These are phyloP conservation scores for Philereme transversata DNA, from an alignment of 2,888 invertebrate genomes.

Conservation along the genomic window DNA sequence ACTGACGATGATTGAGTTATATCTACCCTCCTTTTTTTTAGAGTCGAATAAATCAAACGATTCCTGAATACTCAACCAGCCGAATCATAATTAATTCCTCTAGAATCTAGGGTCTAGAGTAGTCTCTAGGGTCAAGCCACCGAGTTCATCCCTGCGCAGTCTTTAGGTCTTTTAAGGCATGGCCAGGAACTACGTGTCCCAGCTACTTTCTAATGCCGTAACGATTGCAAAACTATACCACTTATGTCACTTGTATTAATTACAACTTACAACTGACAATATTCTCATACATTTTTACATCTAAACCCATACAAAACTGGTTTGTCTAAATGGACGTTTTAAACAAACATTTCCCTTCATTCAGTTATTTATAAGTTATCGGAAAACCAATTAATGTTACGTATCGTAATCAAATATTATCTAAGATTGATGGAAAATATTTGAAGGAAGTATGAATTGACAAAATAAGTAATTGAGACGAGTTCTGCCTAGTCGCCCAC, in stretches of 20 bases:
- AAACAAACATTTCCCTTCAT: constrained; percentile 18
- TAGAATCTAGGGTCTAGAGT: no score
- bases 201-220: constrained; percentile 79
- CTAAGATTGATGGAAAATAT: background rate
- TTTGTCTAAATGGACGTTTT: constrained; percentile 8
- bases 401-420: background rate
- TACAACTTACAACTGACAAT: constrained; percentile 51
- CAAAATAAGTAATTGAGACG: background rate
- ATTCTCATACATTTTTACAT: constrained; percentile 41
- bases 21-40: no score
- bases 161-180: constrained; percentile 66
- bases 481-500: no score
- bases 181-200: constrained; percentile 69
- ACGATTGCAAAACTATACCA: constrained; percentile 73
- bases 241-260: constrained; percentile 78
- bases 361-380: constrained; percentile 12
- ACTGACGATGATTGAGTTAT: no score
- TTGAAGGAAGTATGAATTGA: background rate
- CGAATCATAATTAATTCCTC: no score
- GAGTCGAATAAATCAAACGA: no score
- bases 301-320: constrained; percentile 19
- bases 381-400: constrained; percentile 15
- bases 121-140: constrained; percentile 11
- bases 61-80: no score
- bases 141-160: constrained; percentile 46